Percentiles rank a stretch among this genome's conserved stretches.
Evolutionary conservation across 2,888 invertebrate species (phyloP).

Genomic region (Iselma pallidipennis): DNA sequence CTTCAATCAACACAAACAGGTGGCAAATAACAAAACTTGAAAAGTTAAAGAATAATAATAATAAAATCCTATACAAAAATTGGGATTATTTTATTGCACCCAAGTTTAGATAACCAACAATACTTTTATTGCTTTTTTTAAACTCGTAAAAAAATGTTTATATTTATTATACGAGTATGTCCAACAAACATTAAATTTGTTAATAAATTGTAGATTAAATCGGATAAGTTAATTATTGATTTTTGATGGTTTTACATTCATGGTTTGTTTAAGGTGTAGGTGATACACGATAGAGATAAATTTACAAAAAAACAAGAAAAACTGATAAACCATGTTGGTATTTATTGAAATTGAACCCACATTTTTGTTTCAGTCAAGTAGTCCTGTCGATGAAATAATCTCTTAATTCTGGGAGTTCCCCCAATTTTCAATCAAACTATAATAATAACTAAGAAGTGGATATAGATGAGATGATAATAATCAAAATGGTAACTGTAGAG

Average conservation of each 20-base stretch:
- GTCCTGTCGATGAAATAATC: neutral
- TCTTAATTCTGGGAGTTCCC: neutral
- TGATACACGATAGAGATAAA: constrained; percentile 13
- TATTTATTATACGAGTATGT: too few species aligned
- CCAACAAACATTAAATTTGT: too few species aligned
- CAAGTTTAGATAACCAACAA: neutral
- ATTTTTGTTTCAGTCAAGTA: neutral
- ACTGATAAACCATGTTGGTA: too few species aligned
- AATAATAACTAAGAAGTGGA: neutral
- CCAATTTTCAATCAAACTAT: neutral
- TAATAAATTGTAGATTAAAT: constrained; percentile 5
- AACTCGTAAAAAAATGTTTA: too few species aligned
- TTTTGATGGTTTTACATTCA: constrained; percentile 5
- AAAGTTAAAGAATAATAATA: too few species aligned
- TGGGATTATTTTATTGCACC: neutral
- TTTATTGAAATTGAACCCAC: constrained; percentile 6
- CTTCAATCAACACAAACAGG: neutral
- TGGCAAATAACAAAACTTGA: neutral
- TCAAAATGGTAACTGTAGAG: too few species aligned
- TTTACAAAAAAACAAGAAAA: too few species aligned
- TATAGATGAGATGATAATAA: too few species aligned
- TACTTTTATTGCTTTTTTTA: too few species aligned
- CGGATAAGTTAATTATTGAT: constrained; percentile 1
- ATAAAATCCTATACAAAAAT: too few species aligned
- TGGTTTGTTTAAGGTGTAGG: constrained; percentile 7